Conservation (phyloP, 2,113 vertebrate genomes). For the Narcine bancroftii region DNA sequence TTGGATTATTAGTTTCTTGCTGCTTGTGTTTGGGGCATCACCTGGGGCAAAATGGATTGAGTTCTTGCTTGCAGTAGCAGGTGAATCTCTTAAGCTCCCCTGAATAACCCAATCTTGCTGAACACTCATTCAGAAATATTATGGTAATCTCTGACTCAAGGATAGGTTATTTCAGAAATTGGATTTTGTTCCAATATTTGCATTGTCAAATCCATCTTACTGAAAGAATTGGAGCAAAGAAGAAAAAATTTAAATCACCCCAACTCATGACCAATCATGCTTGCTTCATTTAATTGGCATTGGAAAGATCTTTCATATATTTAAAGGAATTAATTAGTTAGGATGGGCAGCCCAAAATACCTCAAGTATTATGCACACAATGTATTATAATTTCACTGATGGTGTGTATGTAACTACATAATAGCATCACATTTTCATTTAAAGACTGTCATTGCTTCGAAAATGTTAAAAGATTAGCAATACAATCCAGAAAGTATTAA, state of each 20-base stretch:
- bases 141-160: neutral
- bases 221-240: neutral
- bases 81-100: neutral
- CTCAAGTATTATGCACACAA: neutral
- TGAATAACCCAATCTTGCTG: neutral
- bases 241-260: neutral
- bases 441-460: neutral
- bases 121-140: neutral
- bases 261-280: neutral
- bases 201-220: neutral
- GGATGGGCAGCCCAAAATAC: neutral
- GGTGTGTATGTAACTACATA: neutral
- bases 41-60: neutral
- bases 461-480: constrained; percentile 1
- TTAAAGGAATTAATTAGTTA: neutral
- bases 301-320: neutral
- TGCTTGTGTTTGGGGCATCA: neutral
- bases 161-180: neutral
- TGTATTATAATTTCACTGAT: neutral
- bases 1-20: neutral
- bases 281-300: neutral
- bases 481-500: neutral
- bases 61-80: neutral
- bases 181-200: neutral
- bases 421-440: neutral